Percentiles rank a stretch among this genome's conserved stretches.
Evolutionary conservation across 2,113 vertebrate genomes (phyloP).

Genomic region (Zeus faber): DNA sequence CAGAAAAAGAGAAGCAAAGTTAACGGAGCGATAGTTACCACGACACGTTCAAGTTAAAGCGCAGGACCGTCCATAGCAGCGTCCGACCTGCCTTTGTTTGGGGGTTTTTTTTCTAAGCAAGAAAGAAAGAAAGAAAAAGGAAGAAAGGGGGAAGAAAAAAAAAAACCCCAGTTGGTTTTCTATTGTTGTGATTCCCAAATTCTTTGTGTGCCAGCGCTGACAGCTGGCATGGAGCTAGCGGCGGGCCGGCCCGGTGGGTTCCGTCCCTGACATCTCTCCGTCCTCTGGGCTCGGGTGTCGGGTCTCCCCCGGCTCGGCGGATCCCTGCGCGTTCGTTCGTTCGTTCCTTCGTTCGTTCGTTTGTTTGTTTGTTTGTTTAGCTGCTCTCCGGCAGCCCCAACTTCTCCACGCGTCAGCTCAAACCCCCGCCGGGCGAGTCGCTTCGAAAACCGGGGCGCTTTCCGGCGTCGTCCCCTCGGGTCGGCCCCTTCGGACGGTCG

Average conservation of each 20-base stretch:
- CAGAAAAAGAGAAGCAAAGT: constrained; percentile 37
- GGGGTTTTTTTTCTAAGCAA: no score
- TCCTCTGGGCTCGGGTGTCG: constrained; percentile 52
- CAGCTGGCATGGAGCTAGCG: constrained; percentile 55
- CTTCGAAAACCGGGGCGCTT: constrained; percentile 32
- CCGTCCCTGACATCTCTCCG: constrained; percentile 47
- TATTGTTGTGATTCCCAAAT: constrained; percentile 53
- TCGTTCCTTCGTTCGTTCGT: constrained; percentile 69
- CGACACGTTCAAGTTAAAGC: constrained; percentile 33
- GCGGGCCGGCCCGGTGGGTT: constrained; percentile 26
- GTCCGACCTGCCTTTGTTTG: no score
- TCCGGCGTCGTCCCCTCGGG: constrained; percentile 27
- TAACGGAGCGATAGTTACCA: constrained; percentile 61
- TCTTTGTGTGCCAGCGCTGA: constrained; percentile 67
- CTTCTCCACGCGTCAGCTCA: constrained; percentile 71
- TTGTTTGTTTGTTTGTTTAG: constrained; percentile 75
- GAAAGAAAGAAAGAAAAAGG: constrained; percentile 29
- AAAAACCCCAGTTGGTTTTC: constrained; percentile 37
- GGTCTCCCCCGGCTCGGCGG: constrained; percentile 68
- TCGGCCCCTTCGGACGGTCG: neutral
- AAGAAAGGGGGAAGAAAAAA: no score
- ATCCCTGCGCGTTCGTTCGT: constrained; percentile 68
- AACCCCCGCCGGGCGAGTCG: constrained; percentile 64
- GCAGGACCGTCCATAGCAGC: constrained; percentile 55
- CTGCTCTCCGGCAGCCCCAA: constrained; percentile 61